Evolutionary conservation across 2,113 vertebrate genomes (phyloP).

Genomic region (Clupea harengus): DNA sequence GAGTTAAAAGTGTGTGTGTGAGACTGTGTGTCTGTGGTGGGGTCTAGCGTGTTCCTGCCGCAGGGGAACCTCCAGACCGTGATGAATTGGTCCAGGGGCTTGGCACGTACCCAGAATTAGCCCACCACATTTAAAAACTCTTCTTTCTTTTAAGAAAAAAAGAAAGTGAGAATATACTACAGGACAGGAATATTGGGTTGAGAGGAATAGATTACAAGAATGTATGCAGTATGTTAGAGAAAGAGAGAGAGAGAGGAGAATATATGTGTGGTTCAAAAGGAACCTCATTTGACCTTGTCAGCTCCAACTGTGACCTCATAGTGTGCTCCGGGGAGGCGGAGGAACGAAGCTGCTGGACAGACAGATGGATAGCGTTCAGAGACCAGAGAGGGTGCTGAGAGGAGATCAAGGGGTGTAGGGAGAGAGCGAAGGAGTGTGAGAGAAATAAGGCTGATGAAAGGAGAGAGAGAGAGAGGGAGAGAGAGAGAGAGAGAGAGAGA

Average conservation of each 20-base stretch:
- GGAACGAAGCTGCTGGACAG: slow-evolving; percentile 36
- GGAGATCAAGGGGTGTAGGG: too few species aligned
- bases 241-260: not conserved
- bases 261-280: slow-evolving; percentile 32
- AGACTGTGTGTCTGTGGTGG: not conserved
- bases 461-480: slow-evolving; percentile 17
- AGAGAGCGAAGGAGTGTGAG: not conserved
- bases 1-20: not conserved
- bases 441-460: not conserved
- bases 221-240: not conserved
- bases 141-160: not conserved
- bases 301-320: slow-evolving; percentile 55
- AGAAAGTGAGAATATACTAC: slow-evolving; percentile 30
- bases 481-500: slow-evolving; percentile 30
- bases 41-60: slow-evolving; percentile 31
- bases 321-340: slow-evolving; percentile 50
- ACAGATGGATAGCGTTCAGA: slow-evolving; percentile 65
- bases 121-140: slow-evolving; percentile 19
- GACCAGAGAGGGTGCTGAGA: slow-evolving; percentile 47
- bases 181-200: slow-evolving; percentile 39
- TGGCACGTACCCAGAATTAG: slow-evolving; percentile 48
- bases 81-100: slow-evolving; percentile 58
- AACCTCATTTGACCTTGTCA: slow-evolving; percentile 70
- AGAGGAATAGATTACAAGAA: slow-evolving; percentile 9
- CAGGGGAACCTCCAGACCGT: slow-evolving; percentile 53